Percentiles rank a stretch among this genome's conserved stretches.
These are phyloP conservation scores for Schizopygopsis malacanthus DNA, from an alignment of 2,797 vertebrate genomes.

Conservation along the genomic window DNA sequence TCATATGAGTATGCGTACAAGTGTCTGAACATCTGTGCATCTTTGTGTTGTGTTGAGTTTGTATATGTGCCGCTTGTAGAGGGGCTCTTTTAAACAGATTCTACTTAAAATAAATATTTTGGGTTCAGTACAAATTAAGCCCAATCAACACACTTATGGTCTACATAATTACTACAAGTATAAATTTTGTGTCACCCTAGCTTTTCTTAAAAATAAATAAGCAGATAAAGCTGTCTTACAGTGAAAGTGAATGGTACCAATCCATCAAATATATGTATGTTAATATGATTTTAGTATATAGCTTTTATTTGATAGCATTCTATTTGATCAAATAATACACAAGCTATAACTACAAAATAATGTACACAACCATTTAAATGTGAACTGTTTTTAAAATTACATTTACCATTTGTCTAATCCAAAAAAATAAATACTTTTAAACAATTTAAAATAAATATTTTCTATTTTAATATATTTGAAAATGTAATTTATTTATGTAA, in stretches of 20 bases:
- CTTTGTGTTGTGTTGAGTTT: background rate
- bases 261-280: background rate
- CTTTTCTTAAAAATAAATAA: background rate
- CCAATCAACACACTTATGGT: background rate
- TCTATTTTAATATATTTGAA: background rate
- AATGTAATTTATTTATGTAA: background rate
- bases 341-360: too few species aligned
- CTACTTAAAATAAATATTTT: background rate
- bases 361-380: background rate
- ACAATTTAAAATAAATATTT: background rate
- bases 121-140: constrained; percentile 3
- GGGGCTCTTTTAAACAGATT: background rate
- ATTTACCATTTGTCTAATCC: background rate
- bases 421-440: background rate
- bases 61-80: background rate
- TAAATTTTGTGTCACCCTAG: too few species aligned
- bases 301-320: background rate
- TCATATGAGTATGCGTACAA: background rate
- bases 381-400: background rate
- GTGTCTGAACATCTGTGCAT: constrained; percentile 34
- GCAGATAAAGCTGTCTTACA: background rate
- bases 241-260: background rate
- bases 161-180: background rate
- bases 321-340: background rate
- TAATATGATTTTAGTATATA: background rate